Base-by-base conservation (phyloP, 92 coral and sea anemone species). In the Parazoanthus atlanticus region DNA sequence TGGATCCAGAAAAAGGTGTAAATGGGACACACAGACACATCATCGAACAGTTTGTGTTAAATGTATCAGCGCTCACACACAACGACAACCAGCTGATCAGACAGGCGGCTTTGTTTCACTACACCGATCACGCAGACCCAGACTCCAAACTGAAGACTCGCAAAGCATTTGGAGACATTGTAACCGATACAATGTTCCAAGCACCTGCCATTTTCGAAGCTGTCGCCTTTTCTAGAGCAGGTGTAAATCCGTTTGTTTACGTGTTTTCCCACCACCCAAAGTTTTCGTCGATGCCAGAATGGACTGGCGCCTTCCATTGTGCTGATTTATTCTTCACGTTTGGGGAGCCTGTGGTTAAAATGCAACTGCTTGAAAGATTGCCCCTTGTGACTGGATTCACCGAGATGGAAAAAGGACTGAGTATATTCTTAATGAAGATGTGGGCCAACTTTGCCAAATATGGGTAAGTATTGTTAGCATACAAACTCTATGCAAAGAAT, bases 171-270 rank as follows among this genome's bases (percentile, higher is more conserved):
- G 49, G 89, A 13, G 92, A 94, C 11, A 30, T 82, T 6, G 43
- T 12, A 15, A 81, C 86, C 1, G 94, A 94, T 12, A 21, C 19
- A 8, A 56, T 75, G 1, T 90, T 92, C 36, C 82, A 32, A 8
- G 93, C 94, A 3, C 96, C 96, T 26, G 89, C 90, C 17, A 58
- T 90, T 28, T 79, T 52, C 25, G 94, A 90, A 65, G 92, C 93
- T 10, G 78, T 38, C 16, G 80, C 91, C 1, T 79, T 88, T n/a
- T 40, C 84, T 26, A 80, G 76, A 71, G 87, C 90, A 32, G 90
- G 84, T 49, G 32, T 29, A 0, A 31, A 15, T 12, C 26, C 33
- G 21, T 88, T 69, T 36, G 52, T 88, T 30, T 88, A 88, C 82
- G 82, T 88, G 65, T 88, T 88, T 46, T 85, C 82, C 36, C 91